Evolutionary conservation across 2,888 invertebrate genomes (phyloP).

Genomic region (Drosophila vallismaia): DNA sequence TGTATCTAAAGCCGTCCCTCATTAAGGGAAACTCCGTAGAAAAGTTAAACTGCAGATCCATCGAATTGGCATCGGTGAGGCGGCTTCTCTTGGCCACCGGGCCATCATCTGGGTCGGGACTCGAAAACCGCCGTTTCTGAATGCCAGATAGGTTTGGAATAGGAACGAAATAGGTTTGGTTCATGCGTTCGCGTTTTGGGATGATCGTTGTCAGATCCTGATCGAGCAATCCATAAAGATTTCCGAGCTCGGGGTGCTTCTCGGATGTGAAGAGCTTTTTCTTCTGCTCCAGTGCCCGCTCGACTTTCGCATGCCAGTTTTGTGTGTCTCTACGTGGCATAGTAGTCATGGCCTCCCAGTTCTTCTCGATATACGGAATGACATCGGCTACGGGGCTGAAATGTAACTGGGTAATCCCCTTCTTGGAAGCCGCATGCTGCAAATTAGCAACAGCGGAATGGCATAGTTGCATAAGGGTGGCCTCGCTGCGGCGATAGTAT

Average conservation of each 20-base stretch:
- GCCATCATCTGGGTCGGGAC: too few relatives aligned
- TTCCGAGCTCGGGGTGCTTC: constrained; percentile 88
- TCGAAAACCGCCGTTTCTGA: too few relatives aligned
- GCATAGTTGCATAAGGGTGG: constrained; percentile 97
- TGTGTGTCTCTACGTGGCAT: constrained; percentile 93
- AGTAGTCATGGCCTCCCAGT: constrained; percentile 99
- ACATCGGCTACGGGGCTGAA: constrained; percentile 97
- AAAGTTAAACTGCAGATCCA: constrained; percentile 95
- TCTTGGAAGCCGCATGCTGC: constrained; percentile 90
- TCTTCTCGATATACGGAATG: constrained; percentile 97
- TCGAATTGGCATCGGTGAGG: constrained; percentile 85
- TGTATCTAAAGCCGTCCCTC: constrained; percentile 98
- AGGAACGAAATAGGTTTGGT: neutral
- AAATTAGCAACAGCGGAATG: constrained; percentile 96
- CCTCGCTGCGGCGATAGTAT: constrained; percentile 96
- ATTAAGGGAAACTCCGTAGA: constrained; percentile 99
- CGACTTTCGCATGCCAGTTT: constrained; percentile 90
- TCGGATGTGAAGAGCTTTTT: constrained; percentile 91
- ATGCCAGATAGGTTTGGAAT: too few relatives aligned
- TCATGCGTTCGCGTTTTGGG: constrained; percentile 92
- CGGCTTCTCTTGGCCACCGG: constrained; percentile 88
- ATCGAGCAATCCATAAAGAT: constrained; percentile 91
- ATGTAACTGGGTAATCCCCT: constrained; percentile 87
- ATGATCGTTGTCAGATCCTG: constrained; percentile 91
- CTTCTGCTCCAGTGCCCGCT: constrained; percentile 89